Conservation (phyloP, 1,140 invertebrate species). For the Trialeurodes vaporariorum region DNA sequence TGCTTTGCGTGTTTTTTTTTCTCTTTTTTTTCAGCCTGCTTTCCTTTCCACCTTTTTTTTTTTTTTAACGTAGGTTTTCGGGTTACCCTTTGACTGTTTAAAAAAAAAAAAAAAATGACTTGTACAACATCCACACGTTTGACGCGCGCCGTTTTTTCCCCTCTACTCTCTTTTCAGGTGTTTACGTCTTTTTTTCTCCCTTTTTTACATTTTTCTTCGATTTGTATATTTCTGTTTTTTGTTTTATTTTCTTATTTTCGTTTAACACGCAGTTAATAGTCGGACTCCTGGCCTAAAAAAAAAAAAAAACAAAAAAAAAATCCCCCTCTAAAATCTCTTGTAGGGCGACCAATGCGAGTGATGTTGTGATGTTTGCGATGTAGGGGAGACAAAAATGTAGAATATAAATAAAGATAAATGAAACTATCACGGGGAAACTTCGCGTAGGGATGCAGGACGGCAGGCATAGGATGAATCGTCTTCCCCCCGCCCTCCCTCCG, state of each 20-base stretch:
- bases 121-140: background rate
- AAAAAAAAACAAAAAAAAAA: too few species aligned
- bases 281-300: too few species aligned
- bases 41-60: background rate
- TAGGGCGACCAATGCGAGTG: too few species aligned
- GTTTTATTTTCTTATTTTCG: background rate
- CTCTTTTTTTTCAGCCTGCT: background rate
- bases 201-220: too few species aligned
- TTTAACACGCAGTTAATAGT: background rate
- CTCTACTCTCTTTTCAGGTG: too few species aligned
- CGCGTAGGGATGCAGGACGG: background rate
- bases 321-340: too few species aligned
- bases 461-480: too few species aligned
- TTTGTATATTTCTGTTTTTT: too few species aligned
- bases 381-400: too few species aligned
- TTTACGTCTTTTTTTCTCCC: too few species aligned
- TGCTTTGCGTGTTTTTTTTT: background rate
- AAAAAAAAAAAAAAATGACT: background rate
- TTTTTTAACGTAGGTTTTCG: too few species aligned
- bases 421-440: background rate
- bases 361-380: too few species aligned
- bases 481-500: background rate
- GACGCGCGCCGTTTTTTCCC: background rate
- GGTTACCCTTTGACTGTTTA: background rate
- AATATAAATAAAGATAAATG: background rate